Evolutionary conservation across 2,888 invertebrate genomes (phyloP), one percentile per base, ranked within the genome.

Genomic region (Pardosa pseudoannulata): DNA sequence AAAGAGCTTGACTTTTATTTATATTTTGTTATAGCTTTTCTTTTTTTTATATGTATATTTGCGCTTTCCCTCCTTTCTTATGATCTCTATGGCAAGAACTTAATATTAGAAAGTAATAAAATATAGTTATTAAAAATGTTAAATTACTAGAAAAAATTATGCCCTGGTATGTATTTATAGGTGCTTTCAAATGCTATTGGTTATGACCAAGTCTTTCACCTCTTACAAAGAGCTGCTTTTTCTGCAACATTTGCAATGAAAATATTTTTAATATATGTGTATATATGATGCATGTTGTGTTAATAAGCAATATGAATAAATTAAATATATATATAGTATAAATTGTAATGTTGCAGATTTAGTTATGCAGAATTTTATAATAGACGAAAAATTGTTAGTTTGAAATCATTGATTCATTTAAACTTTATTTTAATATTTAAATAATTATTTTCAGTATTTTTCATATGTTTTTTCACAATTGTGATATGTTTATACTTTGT

Each of bases 151-250:
- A 32, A 29, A 62, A 65, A 80, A 70, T 62, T 64, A 76, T 75
- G 62, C 46, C 72, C 65, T 79, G 65, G 32, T 70, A 78, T 85
- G 68, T 78, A 76, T 67, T 31, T 73, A 31, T 65, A 75, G 82
- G 83, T 85, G 83, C 83, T 85, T 85, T 85, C 72, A 85, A 78
- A 85, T 83, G 78, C 83, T 85, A 23, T 79, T 68, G 78, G 67
- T 72, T 85, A 85, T 85, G 78, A 85, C 78, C 83, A 85, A 78
- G 78, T 78, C 83, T 72, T 70, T 70, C 70, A 70, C 70, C 32
- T 19, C 31, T 19, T n/a, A n/a, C 11, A 32, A 32, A 56, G 9
- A 56, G 56, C 56, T 56, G 56, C 56, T 56, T 56, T 56, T 56
- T 56, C 56, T 56, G 56, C 56, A 56, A 56, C 56, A 56, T 56